These are phyloP conservation scores for Erebia epiphron DNA, from an alignment of 2,888 invertebrate species.

Conservation along the genomic window DNA sequence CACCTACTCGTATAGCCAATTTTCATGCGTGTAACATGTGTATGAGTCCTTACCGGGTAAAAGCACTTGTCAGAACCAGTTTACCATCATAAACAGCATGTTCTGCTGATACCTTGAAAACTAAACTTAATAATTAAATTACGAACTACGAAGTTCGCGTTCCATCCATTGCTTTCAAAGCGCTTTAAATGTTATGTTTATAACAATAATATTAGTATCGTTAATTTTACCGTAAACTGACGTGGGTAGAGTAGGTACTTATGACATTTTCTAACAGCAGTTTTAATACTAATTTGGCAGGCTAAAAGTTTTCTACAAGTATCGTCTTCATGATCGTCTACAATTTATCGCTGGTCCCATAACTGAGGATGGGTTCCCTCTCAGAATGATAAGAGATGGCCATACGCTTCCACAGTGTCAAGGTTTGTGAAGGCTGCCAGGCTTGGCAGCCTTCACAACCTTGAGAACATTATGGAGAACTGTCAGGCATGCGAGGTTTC, in stretches of 20 bases:
- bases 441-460: too few relatives aligned
- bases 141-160: conserved; percentile 49
- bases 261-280: not conserved
- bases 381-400: too few relatives aligned
- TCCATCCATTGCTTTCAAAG: conserved; percentile 48
- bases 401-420: too few relatives aligned
- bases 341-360: too few relatives aligned
- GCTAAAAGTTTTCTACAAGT: too few relatives aligned
- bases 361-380: too few relatives aligned
- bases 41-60: conserved; percentile 47
- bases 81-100: conserved; percentile 47
- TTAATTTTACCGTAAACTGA: not conserved
- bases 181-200: conserved; percentile 30
- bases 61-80: conserved; percentile 52
- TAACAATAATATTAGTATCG: not conserved
- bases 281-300: not conserved
- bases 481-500: too few relatives aligned
- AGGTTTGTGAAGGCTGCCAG: too few relatives aligned
- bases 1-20: not conserved
- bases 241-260: not conserved
- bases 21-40: conserved; percentile 45
- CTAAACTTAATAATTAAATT: conserved; percentile 53
- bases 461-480: too few relatives aligned
- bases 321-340: too few relatives aligned
- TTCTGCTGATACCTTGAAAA: conserved; percentile 53